Base-by-base conservation (phyloP, 2,888 invertebrate genomes). In the Scelioninae gen. 2 region DNA sequence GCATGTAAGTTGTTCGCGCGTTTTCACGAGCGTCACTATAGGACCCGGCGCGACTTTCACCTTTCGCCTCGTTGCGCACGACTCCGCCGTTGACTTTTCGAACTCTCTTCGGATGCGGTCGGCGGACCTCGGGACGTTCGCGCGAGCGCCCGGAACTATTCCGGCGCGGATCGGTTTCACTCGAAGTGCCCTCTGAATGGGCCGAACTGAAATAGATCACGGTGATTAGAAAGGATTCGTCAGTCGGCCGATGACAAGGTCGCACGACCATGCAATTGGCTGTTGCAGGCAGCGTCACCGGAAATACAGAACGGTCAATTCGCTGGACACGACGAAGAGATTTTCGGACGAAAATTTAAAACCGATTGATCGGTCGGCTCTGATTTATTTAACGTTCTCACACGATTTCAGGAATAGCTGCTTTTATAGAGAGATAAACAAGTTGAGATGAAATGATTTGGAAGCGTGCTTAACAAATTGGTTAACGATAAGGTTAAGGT, bases 11-110 rank as follows among this genome's bases (percentile, higher is more conserved):
- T 58, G 64, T 64, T 55, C 65, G 70, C 63, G 70, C 58, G 63
- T 69, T 76, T 76, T 61, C 74, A 63, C 73, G 64, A 67, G 52
- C 60, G 73, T 13, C 11, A 45, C 45, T n/a, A n/a, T 53, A 16
- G 64, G 69, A 58, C 46, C 73, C 46, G 35, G 73, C 45, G 81
- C 81, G 80, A 84, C 85, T 86, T 86, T 86, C 85, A 85, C 85
- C 85, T 86, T 86, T 86, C 84, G 82, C 85, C 85, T 85, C 81
- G 74, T 61, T 53, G 74, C 64, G 73, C 81, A 78, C 78, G 79
- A 80, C 79, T 80, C 80, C 68, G 58, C 67, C 67, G 77, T 77
- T 80, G 78, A 78, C 80, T 80, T 77, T 74, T 78, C 80, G 79
- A 82, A 78, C 82, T 78, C 79, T 77, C 77, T 61, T 73, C 74